These are phyloP conservation scores for Agrenia bidenticulata DNA, from an alignment of 2,888 invertebrate species.

Conservation along the genomic window DNA sequence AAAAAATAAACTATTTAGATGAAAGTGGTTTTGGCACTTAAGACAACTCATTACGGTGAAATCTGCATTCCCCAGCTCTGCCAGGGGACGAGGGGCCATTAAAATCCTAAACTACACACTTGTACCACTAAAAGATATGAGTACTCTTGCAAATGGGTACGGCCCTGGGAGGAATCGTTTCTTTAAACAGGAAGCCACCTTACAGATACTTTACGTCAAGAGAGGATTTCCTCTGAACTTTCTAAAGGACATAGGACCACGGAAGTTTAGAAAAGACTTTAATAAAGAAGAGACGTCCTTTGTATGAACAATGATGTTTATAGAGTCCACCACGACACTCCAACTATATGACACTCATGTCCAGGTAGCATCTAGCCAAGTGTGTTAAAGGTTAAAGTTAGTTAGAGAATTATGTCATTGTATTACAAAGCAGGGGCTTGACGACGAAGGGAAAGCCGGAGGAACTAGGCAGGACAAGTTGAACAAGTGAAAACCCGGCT, in stretches of 20 bases:
- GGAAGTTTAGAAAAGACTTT: neutral
- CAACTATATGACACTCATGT: too few relatives aligned
- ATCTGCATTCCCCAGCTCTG: neutral
- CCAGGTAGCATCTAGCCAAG: too few relatives aligned
- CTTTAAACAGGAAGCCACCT: constrained; percentile 3
- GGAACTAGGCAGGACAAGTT: neutral
- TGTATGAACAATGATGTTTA: too few relatives aligned
- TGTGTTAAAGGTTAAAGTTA: too few relatives aligned
- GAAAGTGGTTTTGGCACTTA: constrained; percentile 23
- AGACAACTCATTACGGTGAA: constrained; percentile 12
- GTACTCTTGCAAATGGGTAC: too few relatives aligned
- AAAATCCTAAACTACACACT: too few relatives aligned
- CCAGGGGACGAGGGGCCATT: neutral
- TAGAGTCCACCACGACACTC: too few relatives aligned
- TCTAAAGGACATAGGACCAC: neutral
- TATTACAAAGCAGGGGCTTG: neutral
- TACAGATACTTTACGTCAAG: constrained; percentile 2
- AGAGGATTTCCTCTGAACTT: constrained; percentile 7
- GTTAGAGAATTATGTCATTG: too few relatives aligned
- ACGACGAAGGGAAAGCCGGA: neutral
- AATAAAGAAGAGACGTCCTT: neutral
- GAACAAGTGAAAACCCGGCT: neutral
- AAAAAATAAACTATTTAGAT: constrained; percentile 14
- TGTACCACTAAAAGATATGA: neutral
- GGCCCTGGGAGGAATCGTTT: too few relatives aligned